A percentile compares a stretch with the other conserved stretches of the same genome.
phyloP scores from a whole-genome alignment of 2,797 vertebrate genomes.

The Mus spretus region DNA sequence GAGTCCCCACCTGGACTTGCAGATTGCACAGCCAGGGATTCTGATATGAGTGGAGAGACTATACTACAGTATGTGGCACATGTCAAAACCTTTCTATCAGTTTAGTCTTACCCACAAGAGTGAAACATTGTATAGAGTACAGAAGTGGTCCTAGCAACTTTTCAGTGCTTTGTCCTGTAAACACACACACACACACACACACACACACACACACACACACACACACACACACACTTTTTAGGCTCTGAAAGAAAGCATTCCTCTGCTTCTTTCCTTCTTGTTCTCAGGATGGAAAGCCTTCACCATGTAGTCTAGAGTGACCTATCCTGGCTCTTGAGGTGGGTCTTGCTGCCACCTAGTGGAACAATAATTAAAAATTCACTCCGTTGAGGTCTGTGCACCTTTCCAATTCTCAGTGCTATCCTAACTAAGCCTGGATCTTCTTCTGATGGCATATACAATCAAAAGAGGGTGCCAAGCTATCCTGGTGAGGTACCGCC shows the following conservation, averaged over 20 bases:
- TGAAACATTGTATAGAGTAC: background rate
- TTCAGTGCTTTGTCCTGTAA: background rate
- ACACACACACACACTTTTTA: background rate
- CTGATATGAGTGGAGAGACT: background rate
- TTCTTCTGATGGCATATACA: background rate
- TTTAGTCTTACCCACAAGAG: background rate
- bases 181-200: background rate
- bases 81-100: background rate
- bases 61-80: background rate
- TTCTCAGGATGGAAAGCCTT: background rate
- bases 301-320: background rate
- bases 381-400: background rate
- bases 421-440: background rate
- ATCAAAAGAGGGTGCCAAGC: background rate
- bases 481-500: background rate
- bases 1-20: background rate
- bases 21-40: background rate
- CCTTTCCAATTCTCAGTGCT: background rate
- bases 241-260: background rate
- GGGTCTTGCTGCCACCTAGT: slow-evolving; percentile 68
- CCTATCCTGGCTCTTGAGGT: background rate
- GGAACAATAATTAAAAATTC: background rate
- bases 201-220: background rate
- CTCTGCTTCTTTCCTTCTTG: background rate
- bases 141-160: background rate